Conservation (phyloP, 2,113 vertebrate species). For the Pachyramphus minor region DNA sequence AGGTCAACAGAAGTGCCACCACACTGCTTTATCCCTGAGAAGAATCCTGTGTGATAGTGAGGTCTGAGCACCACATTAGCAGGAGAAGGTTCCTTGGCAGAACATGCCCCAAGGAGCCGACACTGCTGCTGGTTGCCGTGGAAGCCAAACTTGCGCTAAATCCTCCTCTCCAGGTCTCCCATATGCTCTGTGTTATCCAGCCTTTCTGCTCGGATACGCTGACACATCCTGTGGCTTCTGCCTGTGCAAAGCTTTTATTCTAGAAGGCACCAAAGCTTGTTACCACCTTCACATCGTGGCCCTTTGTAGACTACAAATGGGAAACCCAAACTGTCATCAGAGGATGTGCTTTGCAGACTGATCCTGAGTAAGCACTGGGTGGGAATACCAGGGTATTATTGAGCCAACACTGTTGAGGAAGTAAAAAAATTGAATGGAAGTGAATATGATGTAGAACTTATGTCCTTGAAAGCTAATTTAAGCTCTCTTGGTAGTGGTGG, state of each 20-base stretch:
- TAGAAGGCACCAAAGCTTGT: neutral
- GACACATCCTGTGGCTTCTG: neutral
- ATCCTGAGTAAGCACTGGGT: neutral
- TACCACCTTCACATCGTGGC: neutral
- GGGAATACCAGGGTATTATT: neutral
- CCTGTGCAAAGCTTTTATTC: neutral
- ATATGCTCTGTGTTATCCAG: neutral
- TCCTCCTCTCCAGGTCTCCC: neutral
- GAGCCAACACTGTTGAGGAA: neutral
- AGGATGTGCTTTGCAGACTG: neutral
- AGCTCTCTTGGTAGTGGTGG: constrained; percentile 12
- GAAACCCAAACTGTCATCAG: neutral
- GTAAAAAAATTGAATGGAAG: neutral
- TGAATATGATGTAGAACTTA: neutral
- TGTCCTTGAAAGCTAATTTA: constrained; percentile 60
- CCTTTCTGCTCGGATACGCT: neutral
- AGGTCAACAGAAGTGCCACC: neutral
- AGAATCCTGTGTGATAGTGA: neutral
- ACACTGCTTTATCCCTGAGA: neutral
- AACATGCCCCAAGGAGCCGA: neutral
- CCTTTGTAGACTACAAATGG: neutral
- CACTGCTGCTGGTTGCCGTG: neutral
- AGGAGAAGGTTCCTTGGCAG: neutral
- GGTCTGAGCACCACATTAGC: neutral
- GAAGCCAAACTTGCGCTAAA: neutral